phyloP scores from a whole-genome alignment of 2,113 vertebrate species.

The Turnix velox region DNA sequence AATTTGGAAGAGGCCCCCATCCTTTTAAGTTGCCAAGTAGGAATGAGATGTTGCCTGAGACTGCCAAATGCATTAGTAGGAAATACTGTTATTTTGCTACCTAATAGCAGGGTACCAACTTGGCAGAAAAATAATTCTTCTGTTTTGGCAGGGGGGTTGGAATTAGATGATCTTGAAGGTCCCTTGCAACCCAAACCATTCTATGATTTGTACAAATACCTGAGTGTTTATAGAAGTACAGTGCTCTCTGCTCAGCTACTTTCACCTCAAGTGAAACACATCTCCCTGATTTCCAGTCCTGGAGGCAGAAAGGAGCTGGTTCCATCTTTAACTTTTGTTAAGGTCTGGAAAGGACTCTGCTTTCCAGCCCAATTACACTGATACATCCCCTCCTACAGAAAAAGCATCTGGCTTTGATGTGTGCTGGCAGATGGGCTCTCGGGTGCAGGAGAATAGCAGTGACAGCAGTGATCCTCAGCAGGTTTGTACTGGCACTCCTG shows the following conservation, averaged over 20 bases:
- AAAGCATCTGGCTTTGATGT: neutral
- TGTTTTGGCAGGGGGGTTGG: no score
- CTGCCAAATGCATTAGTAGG: neutral
- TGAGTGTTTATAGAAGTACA: neutral
- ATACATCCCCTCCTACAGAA: neutral
- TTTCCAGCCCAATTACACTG: neutral
- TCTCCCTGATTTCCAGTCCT: neutral
- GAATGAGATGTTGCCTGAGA: neutral
- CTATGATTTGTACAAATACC: neutral
- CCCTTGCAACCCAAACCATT: no score
- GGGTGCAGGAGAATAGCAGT: neutral
- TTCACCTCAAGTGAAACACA: neutral
- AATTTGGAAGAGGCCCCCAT: neutral
- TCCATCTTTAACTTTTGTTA: neutral
- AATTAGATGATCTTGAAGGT: no score
- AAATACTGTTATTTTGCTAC: neutral
- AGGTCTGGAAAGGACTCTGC: neutral
- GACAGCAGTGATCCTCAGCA: neutral
- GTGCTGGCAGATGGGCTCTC: neutral
- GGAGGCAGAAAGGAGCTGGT: neutral
- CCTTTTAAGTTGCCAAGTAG: neutral
- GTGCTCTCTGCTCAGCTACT: neutral
- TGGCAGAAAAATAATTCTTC: no score
- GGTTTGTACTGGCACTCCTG: neutral
- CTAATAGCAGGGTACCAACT: neutral